Evolutionary conservation across 2,888 invertebrate species (phyloP).

Genomic region (Caenorhabditis macrosperma): DNA sequence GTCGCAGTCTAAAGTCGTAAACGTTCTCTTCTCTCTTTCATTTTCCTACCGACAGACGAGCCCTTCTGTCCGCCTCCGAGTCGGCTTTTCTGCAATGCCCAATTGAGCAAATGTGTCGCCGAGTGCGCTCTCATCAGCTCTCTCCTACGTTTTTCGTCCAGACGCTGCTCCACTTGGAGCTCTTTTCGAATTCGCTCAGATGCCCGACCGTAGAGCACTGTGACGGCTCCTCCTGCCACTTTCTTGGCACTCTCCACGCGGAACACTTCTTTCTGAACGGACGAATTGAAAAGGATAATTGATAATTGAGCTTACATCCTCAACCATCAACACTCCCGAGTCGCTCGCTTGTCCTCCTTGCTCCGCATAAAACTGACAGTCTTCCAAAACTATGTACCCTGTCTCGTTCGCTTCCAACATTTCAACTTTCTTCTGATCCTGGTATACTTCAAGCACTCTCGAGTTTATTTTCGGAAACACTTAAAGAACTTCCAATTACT

Average conservation of each 20-base stretch:
- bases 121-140: conserved; percentile 66
- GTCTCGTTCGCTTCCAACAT: conserved; percentile 15
- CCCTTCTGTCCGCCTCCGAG: conserved; percentile 59
- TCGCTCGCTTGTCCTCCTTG: conserved; percentile 52
- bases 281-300: background rate
- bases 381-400: conserved; percentile 50
- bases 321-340: conserved; percentile 18
- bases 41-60: conserved; percentile 51
- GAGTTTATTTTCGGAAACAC: conserved; percentile 24
- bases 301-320: conserved; percentile 1
- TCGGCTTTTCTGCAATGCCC: conserved; percentile 46
- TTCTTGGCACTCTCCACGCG: conserved; percentile 45
- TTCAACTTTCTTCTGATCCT: conserved; percentile 20
- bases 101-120: conserved; percentile 64
- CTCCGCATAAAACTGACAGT: conserved; percentile 63
- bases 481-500: conserved; percentile 24
- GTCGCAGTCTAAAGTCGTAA: conserved; percentile 33
- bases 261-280: conserved; percentile 38
- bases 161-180: conserved; percentile 26
- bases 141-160: conserved; percentile 35
- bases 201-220: conserved; percentile 35
- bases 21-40: background rate
- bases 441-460: conserved; percentile 28
- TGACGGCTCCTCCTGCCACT: conserved; percentile 21
- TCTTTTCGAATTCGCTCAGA: conserved; percentile 12